Evolutionary conservation across 2,888 invertebrate species (phyloP).

Genomic region (Chloromyia formosa): DNA sequence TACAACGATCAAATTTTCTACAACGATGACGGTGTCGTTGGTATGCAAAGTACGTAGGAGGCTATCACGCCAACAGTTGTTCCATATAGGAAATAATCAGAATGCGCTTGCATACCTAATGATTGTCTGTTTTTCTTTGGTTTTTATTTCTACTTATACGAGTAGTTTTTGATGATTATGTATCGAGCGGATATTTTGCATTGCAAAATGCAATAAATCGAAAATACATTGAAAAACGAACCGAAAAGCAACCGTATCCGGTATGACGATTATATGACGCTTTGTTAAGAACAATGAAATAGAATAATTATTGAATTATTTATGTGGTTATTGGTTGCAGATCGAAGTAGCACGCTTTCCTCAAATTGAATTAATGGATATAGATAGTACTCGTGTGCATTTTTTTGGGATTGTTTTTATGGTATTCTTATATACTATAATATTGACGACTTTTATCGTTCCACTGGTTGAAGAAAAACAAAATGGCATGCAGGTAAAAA

Average conservation of each 20-base stretch:
- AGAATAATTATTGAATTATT: slow-evolving; percentile 9
- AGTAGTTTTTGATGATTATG: slow-evolving; percentile 63
- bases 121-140: no score
- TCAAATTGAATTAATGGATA: slow-evolving; percentile 51
- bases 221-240: slow-evolving; percentile 64
- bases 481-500: slow-evolving; percentile 67
- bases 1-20: slow-evolving; percentile 60
- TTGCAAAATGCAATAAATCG: slow-evolving; percentile 71
- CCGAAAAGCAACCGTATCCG: slow-evolving; percentile 48
- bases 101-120: no score
- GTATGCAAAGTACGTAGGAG: slow-evolving; percentile 55
- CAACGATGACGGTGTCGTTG: slow-evolving; percentile 58
- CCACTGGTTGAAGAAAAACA: slow-evolving; percentile 70
- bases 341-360: slow-evolving; percentile 56
- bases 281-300: not conserved
- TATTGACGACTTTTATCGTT: slow-evolving; percentile 64
- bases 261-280: slow-evolving; percentile 47
- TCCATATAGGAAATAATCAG: not conserved
- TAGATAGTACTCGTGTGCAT: slow-evolving; percentile 54
- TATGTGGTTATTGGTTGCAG: slow-evolving; percentile 42
- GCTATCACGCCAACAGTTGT: not conserved
- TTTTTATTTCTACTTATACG: no score
- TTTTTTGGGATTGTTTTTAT: slow-evolving; percentile 57
- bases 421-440: slow-evolving; percentile 56
- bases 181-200: slow-evolving; percentile 66